Percentiles rank a stretch among this genome's conserved stretches.
These are phyloP conservation scores for Oikopleura albicans DNA, from an alignment of 23 tunicate genomes.

Conservation along the genomic window DNA sequence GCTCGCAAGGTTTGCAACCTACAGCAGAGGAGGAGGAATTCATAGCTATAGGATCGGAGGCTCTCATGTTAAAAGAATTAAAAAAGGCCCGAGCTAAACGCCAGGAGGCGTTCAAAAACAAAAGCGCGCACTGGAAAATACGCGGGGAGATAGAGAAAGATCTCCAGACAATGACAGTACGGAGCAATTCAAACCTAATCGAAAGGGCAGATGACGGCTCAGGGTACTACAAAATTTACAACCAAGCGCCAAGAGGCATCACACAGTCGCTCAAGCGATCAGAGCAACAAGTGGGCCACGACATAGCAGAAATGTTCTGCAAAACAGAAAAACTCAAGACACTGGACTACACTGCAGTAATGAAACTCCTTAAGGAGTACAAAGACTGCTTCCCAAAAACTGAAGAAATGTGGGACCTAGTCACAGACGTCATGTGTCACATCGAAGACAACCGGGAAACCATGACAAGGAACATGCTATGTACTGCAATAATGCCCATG, in stretches of 20 bases:
- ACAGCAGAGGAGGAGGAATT: no score
- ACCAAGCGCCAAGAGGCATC: not conserved
- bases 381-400: not conserved
- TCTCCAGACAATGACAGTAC: no score
- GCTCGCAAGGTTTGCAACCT: no score
- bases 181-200: no score
- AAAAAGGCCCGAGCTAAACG: no score
- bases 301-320: not conserved
- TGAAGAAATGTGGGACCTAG: not conserved
- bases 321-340: not conserved
- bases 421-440: not conserved
- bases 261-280: not conserved
- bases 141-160: no score
- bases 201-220: no score
- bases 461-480: not conserved
- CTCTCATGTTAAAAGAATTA: no score
- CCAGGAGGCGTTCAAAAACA: no score
- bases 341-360: not conserved
- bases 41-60: no score
- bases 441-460: not conserved
- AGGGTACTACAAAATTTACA: no score
- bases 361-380: not conserved
- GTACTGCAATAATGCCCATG: not conserved
- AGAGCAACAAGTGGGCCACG: not conserved
- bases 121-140: no score